These are phyloP conservation scores for Helicolenus hilgendorfi DNA, from an alignment of 2,797 vertebrate species.

Conservation along the genomic window DNA sequence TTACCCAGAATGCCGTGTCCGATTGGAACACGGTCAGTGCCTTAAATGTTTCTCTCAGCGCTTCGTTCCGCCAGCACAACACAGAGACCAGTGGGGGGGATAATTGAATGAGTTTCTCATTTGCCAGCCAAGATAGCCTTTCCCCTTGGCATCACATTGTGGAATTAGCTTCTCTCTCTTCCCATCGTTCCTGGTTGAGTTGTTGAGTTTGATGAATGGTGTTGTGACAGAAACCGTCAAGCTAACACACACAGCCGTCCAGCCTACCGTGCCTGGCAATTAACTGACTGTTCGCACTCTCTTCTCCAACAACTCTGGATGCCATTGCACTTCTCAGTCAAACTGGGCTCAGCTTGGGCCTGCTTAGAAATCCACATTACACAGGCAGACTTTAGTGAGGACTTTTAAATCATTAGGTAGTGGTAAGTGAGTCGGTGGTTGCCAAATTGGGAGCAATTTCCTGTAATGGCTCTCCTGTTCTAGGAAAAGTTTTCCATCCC, in stretches of 20 bases:
- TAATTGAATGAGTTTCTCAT: constrained; percentile 73
- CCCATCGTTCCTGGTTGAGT: constrained; percentile 27
- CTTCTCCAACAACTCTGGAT: constrained; percentile 29
- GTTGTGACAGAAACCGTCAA: constrained; percentile 82
- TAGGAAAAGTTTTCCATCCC: constrained; percentile 58
- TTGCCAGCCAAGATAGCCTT: constrained; percentile 61
- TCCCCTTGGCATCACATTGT: constrained; percentile 54
- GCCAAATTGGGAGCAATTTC: constrained; percentile 62
- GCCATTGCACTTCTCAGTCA: background rate
- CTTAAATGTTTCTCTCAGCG: constrained; percentile 31
- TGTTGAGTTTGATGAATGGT: constrained; percentile 78
- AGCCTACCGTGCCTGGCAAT: constrained; percentile 62
- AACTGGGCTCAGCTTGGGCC: background rate
- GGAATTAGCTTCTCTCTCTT: constrained; percentile 48
- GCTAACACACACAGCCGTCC: constrained; percentile 55
- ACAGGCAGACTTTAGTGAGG: constrained; percentile 23
- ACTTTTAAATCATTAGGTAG: constrained; percentile 59
- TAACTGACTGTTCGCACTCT: constrained; percentile 62
- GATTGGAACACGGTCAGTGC: constrained; percentile 30
- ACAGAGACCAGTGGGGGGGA: constrained; percentile 3
- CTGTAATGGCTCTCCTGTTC: constrained; percentile 50
- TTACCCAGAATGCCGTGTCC: constrained; percentile 70
- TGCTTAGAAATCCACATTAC: constrained; percentile 9
- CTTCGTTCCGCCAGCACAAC: constrained; percentile 9
- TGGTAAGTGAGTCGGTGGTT: constrained; percentile 8